Conservation (phyloP, 2,113 vertebrate genomes). For the Psophia crepitans region DNA sequence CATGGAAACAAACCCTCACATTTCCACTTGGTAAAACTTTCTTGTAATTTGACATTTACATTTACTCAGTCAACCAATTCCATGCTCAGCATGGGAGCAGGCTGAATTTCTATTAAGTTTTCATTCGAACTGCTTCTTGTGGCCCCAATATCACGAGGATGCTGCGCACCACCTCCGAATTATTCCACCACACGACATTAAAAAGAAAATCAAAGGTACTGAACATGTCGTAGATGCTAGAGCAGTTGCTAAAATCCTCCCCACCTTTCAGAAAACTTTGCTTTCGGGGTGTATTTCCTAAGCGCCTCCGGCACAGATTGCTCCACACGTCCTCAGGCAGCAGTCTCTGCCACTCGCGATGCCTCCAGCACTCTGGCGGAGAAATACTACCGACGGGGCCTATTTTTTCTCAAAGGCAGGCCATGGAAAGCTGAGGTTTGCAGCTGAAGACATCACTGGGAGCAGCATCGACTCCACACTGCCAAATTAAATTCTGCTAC, state of each 20-base stretch:
- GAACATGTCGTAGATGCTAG: not conserved
- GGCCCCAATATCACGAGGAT: not conserved
- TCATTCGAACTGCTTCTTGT: not conserved
- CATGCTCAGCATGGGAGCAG: not conserved
- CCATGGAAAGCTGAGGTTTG: not conserved
- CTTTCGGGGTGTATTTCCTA: not conserved
- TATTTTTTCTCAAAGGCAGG: not conserved
- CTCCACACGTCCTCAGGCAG: not conserved
- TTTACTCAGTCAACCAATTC: not conserved
- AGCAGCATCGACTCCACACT: not conserved
- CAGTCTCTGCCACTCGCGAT: not conserved
- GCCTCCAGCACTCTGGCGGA: not conserved
- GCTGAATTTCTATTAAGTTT: conserved; percentile 3
- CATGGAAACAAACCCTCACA: not conserved
- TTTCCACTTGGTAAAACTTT: not conserved
- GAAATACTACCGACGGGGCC: not conserved
- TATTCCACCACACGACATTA: not conserved
- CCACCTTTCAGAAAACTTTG: not conserved
- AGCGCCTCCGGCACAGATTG: not conserved
- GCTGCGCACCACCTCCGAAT: not conserved
- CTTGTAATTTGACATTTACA: conserved; percentile 39
- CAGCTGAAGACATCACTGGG: not conserved
- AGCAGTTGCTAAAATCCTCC: not conserved
- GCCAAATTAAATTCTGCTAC: not conserved
- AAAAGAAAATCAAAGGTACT: not conserved